These are phyloP conservation scores for Drosophila navojoa DNA, from an alignment of 1,140 invertebrate genomes.

Conservation along the genomic window DNA sequence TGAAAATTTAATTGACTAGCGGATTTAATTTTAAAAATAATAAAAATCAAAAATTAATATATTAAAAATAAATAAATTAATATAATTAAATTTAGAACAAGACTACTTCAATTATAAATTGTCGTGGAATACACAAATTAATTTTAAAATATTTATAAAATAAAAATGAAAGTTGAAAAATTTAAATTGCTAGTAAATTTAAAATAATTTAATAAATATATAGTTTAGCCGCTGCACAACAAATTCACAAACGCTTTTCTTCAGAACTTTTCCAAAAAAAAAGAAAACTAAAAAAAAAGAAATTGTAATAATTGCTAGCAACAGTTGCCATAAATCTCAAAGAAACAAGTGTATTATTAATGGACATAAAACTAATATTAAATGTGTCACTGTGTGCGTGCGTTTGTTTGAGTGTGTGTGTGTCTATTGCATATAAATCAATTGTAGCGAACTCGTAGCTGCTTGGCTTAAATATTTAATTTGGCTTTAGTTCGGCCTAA, in stretches of 20 bases:
- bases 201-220: neutral
- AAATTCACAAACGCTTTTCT: conserved; percentile 4
- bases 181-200: neutral
- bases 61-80: neutral
- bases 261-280: conserved; percentile 23
- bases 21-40: conserved; percentile 13
- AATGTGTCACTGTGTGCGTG: neutral
- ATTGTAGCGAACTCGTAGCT: conserved; percentile 58
- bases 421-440: conserved; percentile 60
- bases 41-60: neutral
- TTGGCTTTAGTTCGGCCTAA: conserved; percentile 46
- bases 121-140: neutral
- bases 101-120: conserved; percentile 18
- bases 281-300: neutral
- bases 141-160: neutral
- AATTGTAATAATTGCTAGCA: conserved; percentile 10
- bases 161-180: no score
- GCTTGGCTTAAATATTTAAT: conserved; percentile 73
- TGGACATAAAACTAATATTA: neutral
- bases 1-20: conserved; percentile 1
- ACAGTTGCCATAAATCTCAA: conserved; percentile 30
- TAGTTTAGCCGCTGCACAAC: conserved; percentile 11
- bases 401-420: conserved; percentile 8
- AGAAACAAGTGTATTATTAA: conserved; percentile 30
- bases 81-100: neutral